Conservation (phyloP, 2,797 vertebrate species). For the Enteromius viviparus region DNA sequence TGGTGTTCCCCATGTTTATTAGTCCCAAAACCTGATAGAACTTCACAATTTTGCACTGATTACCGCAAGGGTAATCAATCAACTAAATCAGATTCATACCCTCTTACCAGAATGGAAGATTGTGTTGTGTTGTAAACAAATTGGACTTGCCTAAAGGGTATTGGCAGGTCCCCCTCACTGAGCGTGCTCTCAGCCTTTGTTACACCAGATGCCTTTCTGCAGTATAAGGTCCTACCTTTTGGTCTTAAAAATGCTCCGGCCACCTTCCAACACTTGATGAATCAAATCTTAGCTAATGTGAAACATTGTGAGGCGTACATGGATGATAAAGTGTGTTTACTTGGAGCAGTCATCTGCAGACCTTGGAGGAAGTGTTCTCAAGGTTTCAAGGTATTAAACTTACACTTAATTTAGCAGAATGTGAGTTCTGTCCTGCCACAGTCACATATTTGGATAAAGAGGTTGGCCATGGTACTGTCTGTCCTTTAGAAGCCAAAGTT, state of each 20-base stretch:
- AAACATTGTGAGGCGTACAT: not conserved
- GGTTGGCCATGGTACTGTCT: not conserved
- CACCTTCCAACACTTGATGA: not conserved
- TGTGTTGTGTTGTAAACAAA: not conserved
- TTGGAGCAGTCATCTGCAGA: not conserved
- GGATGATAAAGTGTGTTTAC: not conserved
- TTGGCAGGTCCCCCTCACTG: too few relatives aligned
- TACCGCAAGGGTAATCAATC: not conserved
- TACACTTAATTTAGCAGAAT: not conserved
- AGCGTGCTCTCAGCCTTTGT: too few relatives aligned
- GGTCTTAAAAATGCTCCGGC: not conserved
- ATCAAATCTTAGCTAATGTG: not conserved
- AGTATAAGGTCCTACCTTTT: too few relatives aligned
- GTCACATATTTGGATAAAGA: not conserved
- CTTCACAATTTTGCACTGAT: not conserved
- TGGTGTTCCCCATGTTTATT: not conserved
- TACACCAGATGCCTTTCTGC: too few relatives aligned
- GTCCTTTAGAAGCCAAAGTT: not conserved
- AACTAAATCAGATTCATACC: not conserved
- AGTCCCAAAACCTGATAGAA: not conserved
- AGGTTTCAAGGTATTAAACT: not conserved
- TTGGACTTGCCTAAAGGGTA: too few relatives aligned
- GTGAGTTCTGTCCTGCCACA: not conserved
- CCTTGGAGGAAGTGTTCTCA: not conserved
- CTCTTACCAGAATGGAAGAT: not conserved